Base-by-base conservation (phyloP, 2,113 vertebrate species). In the Lasiurus cinereus region DNA sequence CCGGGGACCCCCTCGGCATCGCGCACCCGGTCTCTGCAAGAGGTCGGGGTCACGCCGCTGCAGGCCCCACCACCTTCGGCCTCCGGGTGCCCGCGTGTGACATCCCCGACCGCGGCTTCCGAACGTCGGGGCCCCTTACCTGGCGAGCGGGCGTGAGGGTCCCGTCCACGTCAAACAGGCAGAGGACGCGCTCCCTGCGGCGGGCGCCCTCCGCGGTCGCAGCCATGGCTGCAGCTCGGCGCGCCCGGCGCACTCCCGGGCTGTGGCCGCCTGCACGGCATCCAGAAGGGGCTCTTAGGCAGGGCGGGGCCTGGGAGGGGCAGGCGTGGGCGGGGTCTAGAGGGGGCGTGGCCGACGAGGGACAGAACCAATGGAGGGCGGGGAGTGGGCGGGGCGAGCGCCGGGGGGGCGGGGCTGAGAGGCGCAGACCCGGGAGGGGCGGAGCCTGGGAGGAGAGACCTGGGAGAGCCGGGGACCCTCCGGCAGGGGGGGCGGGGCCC, bases 141-240 rank as follows among this genome's bases (percentile, higher is more conserved):
- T 99, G 98, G 98, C 99, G 98, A 2, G 99, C 99, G 1, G 98
- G 98, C 33, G 99, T 99, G 93, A 99, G 98, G 22, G 99, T 99
- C 6, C 99, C 99, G 87, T 99, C 99, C 98, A 99, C 99, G 50
- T 99, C 99, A 97, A 99, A 99, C 79, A 99, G 98, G 83, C 99
- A 99, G 66, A 99, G 98, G 90, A 99, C 95, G 84, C 97, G 96
- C 96, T 97, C 90, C 96, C 83, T 97, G 94, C 95, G 95, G 69
- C 64, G 90, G 83, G 76, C n/a, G 79, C 96, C 93, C 67, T 91
- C 95, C 31, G 97, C 97, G 96, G 96, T 87, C 52, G 96, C 97
- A 54, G 96, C 97, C 97, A 97, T 97, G 74, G 84, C 92, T 62
- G 92, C 89, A 85, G 85, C 72, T 85, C 33, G 39, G 39, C 2